Percentiles rank a stretch among this genome's conserved stretches.
phyloP scores from a whole-genome alignment of 2,113 vertebrate species.

The Setophaga petechia region DNA sequence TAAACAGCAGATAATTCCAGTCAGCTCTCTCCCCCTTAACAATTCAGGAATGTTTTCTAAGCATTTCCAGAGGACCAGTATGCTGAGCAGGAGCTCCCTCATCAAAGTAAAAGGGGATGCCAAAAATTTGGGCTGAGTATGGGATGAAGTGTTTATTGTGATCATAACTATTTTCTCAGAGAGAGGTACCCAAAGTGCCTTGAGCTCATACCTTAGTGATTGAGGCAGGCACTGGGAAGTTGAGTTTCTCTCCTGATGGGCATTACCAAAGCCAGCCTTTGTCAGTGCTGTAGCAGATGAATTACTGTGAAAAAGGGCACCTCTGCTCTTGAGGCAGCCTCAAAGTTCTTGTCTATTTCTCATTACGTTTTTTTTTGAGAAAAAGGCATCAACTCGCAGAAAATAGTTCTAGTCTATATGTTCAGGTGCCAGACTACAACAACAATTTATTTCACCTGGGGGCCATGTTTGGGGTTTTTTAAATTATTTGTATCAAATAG shows the following conservation, averaged over 20 bases:
- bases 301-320: neutral
- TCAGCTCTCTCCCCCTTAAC: neutral
- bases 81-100: neutral
- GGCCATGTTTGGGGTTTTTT: rapidly evolving
- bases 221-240: neutral
- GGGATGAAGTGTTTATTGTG: neutral
- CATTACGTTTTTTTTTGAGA: neutral
- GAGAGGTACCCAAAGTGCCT: neutral
- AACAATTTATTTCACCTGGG: neutral
- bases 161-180: neutral
- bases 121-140: neutral
- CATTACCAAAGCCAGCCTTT: neutral
- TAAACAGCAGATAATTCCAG: neutral
- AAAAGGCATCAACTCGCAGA: neutral
- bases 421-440: neutral
- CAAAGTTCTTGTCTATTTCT: neutral
- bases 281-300: neutral
- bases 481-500: neutral
- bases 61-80: neutral
- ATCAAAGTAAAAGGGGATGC: neutral
- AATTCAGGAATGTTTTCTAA: neutral
- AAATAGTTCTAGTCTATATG: neutral
- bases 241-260: neutral
- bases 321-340: neutral
- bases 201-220: rapidly evolving